A percentile compares a stretch with the other conserved stretches of the same genome.
These are phyloP conservation scores for Dendroctonus ponderosae DNA, from an alignment of 1,140 invertebrate species.

Conservation along the genomic window DNA sequence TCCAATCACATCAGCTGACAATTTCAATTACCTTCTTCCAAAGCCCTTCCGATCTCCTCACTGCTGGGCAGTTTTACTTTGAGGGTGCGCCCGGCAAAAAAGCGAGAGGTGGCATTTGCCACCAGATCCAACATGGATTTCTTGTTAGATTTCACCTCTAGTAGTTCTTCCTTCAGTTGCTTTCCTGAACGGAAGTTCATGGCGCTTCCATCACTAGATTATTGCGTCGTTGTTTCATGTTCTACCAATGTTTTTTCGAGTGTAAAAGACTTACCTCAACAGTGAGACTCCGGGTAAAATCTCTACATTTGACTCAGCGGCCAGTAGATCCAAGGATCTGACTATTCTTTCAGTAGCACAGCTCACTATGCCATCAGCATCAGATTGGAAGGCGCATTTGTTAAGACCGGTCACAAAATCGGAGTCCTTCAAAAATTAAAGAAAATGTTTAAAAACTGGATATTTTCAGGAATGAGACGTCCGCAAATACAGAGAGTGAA, in stretches of 20 bases:
- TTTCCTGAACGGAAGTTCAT: constrained; percentile 25
- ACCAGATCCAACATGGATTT: constrained; percentile 54
- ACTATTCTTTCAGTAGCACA: constrained; percentile 62
- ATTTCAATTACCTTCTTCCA: constrained; percentile 56
- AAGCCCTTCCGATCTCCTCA: constrained; percentile 56
- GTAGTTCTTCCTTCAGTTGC: constrained; percentile 39
- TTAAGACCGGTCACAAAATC: constrained; percentile 20
- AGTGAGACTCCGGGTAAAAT: constrained; percentile 60
- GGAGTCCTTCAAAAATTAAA: constrained; percentile 8
- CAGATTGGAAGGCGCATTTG: constrained; percentile 35
- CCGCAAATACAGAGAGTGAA: not conserved
- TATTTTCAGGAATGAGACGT: no score
- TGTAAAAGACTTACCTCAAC: constrained; percentile 49
- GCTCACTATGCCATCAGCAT: constrained; percentile 54
- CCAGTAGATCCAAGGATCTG: constrained; percentile 57
- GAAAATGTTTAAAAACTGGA: not conserved
- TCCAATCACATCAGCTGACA: not conserved
- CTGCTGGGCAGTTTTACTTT: constrained; percentile 56
- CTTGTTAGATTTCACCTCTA: constrained; percentile 55
- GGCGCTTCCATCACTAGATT: constrained; percentile 5
- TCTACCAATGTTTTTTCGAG: no score
- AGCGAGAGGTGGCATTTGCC: constrained; percentile 54
- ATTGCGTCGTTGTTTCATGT: no score
- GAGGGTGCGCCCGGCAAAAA: constrained; percentile 60
- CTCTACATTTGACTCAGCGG: constrained; percentile 58